These are phyloP conservation scores for Centropus bengalensis DNA, from an alignment of 2,113 vertebrate genomes.

Conservation along the genomic window DNA sequence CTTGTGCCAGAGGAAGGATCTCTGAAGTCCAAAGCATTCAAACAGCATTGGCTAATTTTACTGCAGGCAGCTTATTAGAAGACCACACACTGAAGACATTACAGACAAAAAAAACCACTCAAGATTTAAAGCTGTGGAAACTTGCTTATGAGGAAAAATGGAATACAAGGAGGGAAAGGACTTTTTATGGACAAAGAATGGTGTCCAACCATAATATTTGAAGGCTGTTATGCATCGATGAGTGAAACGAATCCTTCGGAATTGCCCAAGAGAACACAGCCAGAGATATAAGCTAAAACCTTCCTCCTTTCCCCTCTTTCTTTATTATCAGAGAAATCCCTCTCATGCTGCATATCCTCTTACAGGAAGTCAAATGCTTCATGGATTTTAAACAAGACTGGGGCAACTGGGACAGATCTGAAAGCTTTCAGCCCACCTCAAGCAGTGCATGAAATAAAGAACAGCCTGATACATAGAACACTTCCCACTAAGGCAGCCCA, in stretches of 20 bases:
- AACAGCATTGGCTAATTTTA: not conserved
- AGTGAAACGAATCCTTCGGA: constrained; percentile 45
- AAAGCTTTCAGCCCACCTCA: constrained; percentile 30
- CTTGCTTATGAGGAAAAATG: constrained; percentile 15
- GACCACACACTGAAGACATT: not conserved
- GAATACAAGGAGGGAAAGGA: not conserved
- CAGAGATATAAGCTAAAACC: constrained; percentile 13
- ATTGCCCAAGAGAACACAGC: constrained; percentile 33
- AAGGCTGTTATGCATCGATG: constrained; percentile 40
- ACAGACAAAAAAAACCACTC: not conserved
- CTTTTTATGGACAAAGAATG: constrained; percentile 13
- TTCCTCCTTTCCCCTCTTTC: constrained; percentile 14
- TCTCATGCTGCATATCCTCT: not conserved
- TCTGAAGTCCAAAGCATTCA: not conserved
- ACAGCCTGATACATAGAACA: not conserved
- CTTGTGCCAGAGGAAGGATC: not conserved
- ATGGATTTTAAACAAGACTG: constrained; percentile 38
- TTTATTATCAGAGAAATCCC: constrained; percentile 20
- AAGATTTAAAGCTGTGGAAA: constrained; percentile 1
- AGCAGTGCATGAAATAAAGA: not conserved
- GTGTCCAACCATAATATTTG: not conserved
- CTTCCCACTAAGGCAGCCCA: not conserved
- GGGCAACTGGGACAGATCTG: constrained; percentile 3
- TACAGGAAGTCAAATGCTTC: constrained; percentile 12
- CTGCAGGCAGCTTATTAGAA: not conserved